Base-by-base conservation (phyloP, 2,113 vertebrate genomes). In the Heterotilapia buettikoferi region DNA sequence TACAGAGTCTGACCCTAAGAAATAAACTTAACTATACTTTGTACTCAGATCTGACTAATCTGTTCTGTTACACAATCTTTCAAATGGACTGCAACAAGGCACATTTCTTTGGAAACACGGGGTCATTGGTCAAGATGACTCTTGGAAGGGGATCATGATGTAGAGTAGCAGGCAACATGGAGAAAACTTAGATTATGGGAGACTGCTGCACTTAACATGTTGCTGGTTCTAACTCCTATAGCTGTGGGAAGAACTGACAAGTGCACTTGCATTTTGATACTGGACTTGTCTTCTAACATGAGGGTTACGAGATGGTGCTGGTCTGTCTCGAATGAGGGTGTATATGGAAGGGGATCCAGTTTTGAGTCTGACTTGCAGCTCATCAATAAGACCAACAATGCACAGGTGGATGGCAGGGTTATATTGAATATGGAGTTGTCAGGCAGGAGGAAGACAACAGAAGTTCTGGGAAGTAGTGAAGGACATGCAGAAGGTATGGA, bases 11-110 rank as follows among this genome's bases (percentile, higher is more conserved):
- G 63, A 90, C 3, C 57, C 85, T 31, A 91, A 91, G 52, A 73
- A 94, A 93, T 94, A 91, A 92, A 90, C 1, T 11, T 73, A 3
- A 5, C 14, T 76, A 29, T 47, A 45, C 68, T 26, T 71, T 24
- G 5, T 24, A 29, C 40, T 47, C 13, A 18, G 38, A 1, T 73
- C 14, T 29, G 21, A 71, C 10, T 59, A 18, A 1, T 59, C 5
- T 61, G 16, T 33, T 63, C 59, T 19, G 29, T 63, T 9, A 29
- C 21, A 56, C 24, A 61, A 33, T 61, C 8, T 61, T 61, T 29
- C 57, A 61, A 61, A 18, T 36, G 19, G 33, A 11, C 59, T 63
- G 10, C 59, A 63, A 19, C 59, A 19, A 33, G 59, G 31, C 59
- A 3, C 61, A 66, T 66, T 63, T 66, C 18, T 36, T 36, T 36